Percentiles rank a stretch among this genome's conserved stretches.
Evolutionary conservation across 1,140 invertebrate species (phyloP).

Genomic region (Listronotus oregonensis): DNA sequence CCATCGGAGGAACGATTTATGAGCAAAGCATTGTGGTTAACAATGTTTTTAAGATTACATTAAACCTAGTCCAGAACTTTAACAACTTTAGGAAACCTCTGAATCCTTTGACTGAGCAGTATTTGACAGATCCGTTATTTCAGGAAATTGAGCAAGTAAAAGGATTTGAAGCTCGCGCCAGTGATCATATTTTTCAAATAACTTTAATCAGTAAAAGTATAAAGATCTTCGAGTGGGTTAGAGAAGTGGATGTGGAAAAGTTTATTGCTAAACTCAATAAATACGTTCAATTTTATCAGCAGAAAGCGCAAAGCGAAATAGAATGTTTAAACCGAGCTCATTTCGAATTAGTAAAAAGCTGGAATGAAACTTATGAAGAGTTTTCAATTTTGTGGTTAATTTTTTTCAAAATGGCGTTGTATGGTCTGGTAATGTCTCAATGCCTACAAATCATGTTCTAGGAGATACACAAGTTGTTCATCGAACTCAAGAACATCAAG

Average conservation of each 20-base stretch:
- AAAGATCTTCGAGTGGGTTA: slow-evolving; percentile 29
- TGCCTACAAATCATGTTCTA: slow-evolving; percentile 13
- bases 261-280: slow-evolving; percentile 23
- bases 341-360: slow-evolving; percentile 22
- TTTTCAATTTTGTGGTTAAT: slow-evolving; percentile 25
- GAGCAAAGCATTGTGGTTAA: slow-evolving; percentile 30
- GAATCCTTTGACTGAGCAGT: slow-evolving; percentile 26
- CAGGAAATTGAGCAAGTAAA: slow-evolving; percentile 19
- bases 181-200: slow-evolving; percentile 28
- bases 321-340: slow-evolving; percentile 17
- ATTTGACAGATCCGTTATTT: slow-evolving; percentile 24
- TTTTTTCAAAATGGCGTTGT: slow-evolving; percentile 27
- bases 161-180: slow-evolving; percentile 11
- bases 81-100: slow-evolving; percentile 16
- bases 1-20: slow-evolving; percentile 21
- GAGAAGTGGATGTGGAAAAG: slow-evolving; percentile 19
- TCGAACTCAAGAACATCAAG: slow-evolving; percentile 4
- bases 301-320: slow-evolving; percentile 25
- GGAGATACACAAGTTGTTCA: slow-evolving; percentile 17
- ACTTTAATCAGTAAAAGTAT: slow-evolving; percentile 27
- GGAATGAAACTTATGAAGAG: slow-evolving; percentile 31
- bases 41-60: slow-evolving; percentile 21
- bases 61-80: slow-evolving; percentile 20
- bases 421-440: slow-evolving; percentile 6
- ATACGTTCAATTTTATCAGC: slow-evolving; percentile 32